phyloP scores from a whole-genome alignment of 2,888 invertebrate species.

The Galerucella calmariensis region DNA sequence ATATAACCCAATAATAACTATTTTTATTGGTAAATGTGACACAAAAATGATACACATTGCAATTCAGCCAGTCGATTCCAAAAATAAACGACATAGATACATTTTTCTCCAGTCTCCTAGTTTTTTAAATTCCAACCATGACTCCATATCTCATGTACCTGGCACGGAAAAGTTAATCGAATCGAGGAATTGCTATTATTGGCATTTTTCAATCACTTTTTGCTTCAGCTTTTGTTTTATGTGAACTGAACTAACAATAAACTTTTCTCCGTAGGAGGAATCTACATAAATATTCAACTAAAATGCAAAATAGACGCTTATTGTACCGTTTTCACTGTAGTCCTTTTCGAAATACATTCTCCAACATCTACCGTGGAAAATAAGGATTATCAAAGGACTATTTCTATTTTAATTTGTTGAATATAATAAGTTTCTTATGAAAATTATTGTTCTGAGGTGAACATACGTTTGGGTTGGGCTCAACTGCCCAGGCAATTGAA shows the following conservation, averaged over 20 bases:
- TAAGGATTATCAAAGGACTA: background rate
- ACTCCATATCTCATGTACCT: background rate
- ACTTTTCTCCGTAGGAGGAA: background rate
- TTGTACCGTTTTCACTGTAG: background rate
- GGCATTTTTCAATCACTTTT: conserved; percentile 6
- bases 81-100: conserved; percentile 1
- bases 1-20: background rate
- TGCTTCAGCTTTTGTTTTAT: background rate
- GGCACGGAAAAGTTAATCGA: conserved; percentile 8
- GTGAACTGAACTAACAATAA: background rate
- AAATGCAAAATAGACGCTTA: conserved; percentile 1
- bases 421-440: too few relatives aligned
- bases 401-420: background rate
- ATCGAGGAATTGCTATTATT: conserved; percentile 1
- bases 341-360: background rate
- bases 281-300: background rate
- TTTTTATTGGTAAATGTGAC: background rate
- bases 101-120: conserved; percentile 2
- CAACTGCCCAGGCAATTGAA: too few relatives aligned
- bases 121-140: conserved; percentile 8
- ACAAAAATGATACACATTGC: background rate
- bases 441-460: too few relatives aligned
- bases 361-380: background rate
- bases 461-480: too few relatives aligned
- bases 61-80: background rate